Evolutionary conservation across 2,113 vertebrate species (phyloP), one percentile per base, ranked within the genome.

Genomic region (Synodontis membranacea): DNA sequence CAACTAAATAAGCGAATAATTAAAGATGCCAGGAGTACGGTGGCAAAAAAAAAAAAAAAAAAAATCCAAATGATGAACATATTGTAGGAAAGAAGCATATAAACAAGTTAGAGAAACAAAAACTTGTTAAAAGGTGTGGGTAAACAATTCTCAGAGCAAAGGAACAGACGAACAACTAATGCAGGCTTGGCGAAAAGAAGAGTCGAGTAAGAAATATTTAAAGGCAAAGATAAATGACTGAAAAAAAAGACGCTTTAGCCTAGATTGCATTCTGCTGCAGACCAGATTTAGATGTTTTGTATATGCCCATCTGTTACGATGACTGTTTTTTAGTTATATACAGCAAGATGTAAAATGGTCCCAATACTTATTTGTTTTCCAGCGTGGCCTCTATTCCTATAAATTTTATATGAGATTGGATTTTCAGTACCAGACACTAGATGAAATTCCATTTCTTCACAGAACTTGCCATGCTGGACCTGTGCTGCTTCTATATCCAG

Each of bases 1-100:
- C 87, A 88, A 91, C 88, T 88, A 89, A 92, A 91, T 91, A 91
- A 92, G 85, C 83, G 82, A 89, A 82, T 88, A 88, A 85, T 90
- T 88, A 78, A 89, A 85, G 82, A 86, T 70, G 76, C 84, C 70
- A 80, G 88, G 62, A 88, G 86, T 88, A 76, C 52, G 85, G 82
- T 84, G 84, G 86, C 84, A 87, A 62, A 15, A 78, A 80, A 60
- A 64, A 87, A 62, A 15, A 78, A 80, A 60, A 87, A 62, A 15
- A 78, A 80, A 60, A 64, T 42, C 52, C 21, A 42, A 42, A 84
- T 81, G 79, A 83, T 31, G 12, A 84, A 66, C 68, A 62, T 31
- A n/a, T n/a, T n/a, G n/a, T n/a, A 1, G 58, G 25, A 84, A 68
- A 86, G 34, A 60, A n/a, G 42, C 70, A 17, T 70, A 82, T 68